Percentiles rank a stretch among this genome's conserved stretches.
Evolutionary conservation across 2,113 vertebrate genomes (phyloP).

Genomic region (Etia nguti): DNA sequence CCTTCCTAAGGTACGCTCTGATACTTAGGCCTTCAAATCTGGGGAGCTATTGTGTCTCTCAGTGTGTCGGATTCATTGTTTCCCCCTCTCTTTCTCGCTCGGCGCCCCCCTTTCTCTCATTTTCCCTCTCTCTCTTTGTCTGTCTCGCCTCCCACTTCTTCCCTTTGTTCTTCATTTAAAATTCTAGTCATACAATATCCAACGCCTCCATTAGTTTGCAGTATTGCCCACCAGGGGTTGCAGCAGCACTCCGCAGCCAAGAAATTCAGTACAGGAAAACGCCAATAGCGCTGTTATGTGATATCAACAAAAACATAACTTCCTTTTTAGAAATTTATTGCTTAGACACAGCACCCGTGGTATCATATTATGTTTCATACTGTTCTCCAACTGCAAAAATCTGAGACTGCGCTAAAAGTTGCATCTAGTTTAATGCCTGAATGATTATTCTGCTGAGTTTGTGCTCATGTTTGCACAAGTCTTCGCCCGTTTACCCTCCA

Average conservation of each 20-base stretch:
- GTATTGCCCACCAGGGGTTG: slow-evolving; percentile 60
- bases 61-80: slow-evolving; percentile 35
- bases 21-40: slow-evolving; percentile 43
- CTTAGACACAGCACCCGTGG: not conserved
- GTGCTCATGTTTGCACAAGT: not conserved
- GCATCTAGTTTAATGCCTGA: not conserved
- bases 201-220: slow-evolving; percentile 48
- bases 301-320: slow-evolving; percentile 56
- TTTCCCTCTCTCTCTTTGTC: not conserved
- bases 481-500: not conserved
- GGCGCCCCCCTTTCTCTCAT: not conserved
- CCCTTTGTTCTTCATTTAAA: slow-evolving; percentile 57
- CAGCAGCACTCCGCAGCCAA: slow-evolving; percentile 29
- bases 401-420: not conserved
- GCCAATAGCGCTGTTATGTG: slow-evolving; percentile 32
- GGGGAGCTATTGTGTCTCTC: slow-evolving; percentile 59
- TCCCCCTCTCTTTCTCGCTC: not conserved
- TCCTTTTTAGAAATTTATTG: slow-evolving; percentile 51
- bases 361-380: slow-evolving; percentile 7
- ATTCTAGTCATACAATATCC: slow-evolving; percentile 62
- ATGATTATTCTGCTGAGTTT: not conserved
- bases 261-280: slow-evolving; percentile 50
- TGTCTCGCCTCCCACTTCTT: slow-evolving; percentile 39
- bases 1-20: slow-evolving; percentile 25
- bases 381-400: slow-evolving; percentile 3